Conservation (phyloP, 2,113 vertebrate genomes). For the Rissa tridactyla region DNA sequence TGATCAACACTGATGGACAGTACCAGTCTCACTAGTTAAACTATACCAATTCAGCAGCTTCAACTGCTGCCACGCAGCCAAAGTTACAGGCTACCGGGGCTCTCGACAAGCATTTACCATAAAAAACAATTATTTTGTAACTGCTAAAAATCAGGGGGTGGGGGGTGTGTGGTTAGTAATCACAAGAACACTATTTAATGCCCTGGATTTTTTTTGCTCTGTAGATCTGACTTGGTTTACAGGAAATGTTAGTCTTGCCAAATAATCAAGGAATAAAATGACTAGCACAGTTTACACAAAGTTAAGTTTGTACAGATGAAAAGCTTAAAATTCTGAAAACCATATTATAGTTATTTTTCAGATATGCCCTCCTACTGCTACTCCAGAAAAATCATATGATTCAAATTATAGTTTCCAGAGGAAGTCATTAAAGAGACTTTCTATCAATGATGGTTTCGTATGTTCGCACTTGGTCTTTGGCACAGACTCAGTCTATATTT, state of each 20-base stretch:
- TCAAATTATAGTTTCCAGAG: constrained; percentile 24
- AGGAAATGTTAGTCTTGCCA: neutral
- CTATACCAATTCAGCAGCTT: neutral
- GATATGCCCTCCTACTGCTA: neutral
- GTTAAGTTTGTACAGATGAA: neutral
- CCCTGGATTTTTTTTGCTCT: neutral
- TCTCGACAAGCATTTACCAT: neutral
- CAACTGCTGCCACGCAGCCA: neutral
- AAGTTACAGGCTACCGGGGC: neutral
- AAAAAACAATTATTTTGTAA: neutral
- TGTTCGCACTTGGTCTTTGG: neutral
- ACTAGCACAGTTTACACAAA: neutral
- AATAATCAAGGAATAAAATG: neutral
- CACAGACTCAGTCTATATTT: neutral
- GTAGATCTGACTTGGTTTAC: neutral
- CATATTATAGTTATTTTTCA: neutral
- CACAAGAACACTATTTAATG: neutral
- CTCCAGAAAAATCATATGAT: neutral
- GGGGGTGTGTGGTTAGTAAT: no score
- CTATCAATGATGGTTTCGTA: neutral
- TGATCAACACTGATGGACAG: neutral
- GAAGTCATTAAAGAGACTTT: constrained; percentile 20
- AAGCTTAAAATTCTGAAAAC: neutral
- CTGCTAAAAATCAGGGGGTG: neutral
- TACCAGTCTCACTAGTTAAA: neutral